Evolutionary conservation across 2,797 vertebrate genomes (phyloP).

Genomic region (Microhierax caerulescens): DNA sequence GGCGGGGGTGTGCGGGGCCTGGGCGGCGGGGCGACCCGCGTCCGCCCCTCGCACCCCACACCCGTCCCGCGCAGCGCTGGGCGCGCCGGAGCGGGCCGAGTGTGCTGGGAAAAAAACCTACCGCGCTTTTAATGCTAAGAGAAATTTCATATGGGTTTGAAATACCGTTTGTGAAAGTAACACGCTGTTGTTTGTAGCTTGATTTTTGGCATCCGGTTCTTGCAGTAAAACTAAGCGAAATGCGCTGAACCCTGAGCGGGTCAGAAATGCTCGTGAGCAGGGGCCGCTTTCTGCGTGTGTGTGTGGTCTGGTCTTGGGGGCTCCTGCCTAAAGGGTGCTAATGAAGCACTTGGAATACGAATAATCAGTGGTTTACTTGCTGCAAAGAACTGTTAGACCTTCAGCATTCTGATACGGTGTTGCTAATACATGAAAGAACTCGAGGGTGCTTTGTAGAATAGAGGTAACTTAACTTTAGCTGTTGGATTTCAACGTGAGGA

Average conservation of each 20-base stretch:
- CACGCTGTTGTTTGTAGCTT: not conserved
- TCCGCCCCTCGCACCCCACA: too few relatives aligned
- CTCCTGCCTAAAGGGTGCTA: not conserved
- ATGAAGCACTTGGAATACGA: not conserved
- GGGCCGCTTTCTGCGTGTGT: accelerated
- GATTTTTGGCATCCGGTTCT: not conserved
- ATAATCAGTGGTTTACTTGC: not conserved
- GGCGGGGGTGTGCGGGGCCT: not conserved
- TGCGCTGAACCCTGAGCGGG: not conserved
- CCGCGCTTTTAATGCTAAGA: accelerated
- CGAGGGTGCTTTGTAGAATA: not conserved
- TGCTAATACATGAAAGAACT: not conserved
- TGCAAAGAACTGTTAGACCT: not conserved
- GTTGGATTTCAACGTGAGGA: not conserved
- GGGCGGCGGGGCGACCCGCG: not conserved
- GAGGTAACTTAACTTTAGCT: not conserved
- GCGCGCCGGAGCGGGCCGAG: not conserved
- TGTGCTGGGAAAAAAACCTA: too few relatives aligned
- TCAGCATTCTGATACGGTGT: not conserved
- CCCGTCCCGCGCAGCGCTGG: not conserved
- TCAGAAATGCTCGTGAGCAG: not conserved
- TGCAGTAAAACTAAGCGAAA: not conserved
- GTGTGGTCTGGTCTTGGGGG: not conserved
- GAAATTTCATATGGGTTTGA: too few relatives aligned
- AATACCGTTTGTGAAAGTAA: not conserved